Base-by-base conservation (phyloP, 2,888 invertebrate species). In the Drosophila pseudotakahashii region DNA sequence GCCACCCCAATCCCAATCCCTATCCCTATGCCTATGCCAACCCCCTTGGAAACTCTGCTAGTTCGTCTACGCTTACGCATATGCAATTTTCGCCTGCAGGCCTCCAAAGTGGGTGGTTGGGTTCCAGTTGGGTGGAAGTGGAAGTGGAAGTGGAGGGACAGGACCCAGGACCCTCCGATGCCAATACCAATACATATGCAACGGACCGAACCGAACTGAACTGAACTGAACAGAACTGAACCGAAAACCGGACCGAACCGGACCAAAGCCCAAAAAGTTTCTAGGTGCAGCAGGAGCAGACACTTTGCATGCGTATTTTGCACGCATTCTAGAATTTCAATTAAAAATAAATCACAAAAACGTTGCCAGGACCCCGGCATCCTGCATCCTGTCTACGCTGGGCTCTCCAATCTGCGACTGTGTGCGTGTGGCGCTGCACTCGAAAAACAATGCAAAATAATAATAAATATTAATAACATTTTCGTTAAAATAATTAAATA, bases 321-420 rank as follows among this genome's bases (percentile, higher is more conserved):
- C 89, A 90, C 90, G 91, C 90, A 90, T 90, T 90, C 90, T 91
- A 90, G 91, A 91, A 91, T 91, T 91, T 91, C 91, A 91, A 91
- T 91, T 91, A 91, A 91, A 91, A 91, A 91, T 91, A 91, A 91
- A 91, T 91, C 91, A 91, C 91, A 91, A 89, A 84, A 90, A 88
- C 87, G 89, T 89, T 89, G 78, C 73, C 77, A 76, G 77, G 58
- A 60, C 26, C 57, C 41, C 52, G 30, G 37, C 42, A 34, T 34
- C 34, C 66, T 34, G 68, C 55, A 66, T 68, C 66, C 66, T 66
- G 66, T 58, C 64, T 52, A 45, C 64, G 59, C 41, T 19, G 41
- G 47, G 14, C 37, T 34, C 10, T n/a, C 30, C 45, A 50, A 52
- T 45, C 52, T 59, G 59, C 47, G 66, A 54, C 16, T 50, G 16